A percentile compares a stretch with the other conserved stretches of the same genome.
phyloP scores from a whole-genome alignment of 2,888 invertebrate species.

The Phorcus lineatus region DNA sequence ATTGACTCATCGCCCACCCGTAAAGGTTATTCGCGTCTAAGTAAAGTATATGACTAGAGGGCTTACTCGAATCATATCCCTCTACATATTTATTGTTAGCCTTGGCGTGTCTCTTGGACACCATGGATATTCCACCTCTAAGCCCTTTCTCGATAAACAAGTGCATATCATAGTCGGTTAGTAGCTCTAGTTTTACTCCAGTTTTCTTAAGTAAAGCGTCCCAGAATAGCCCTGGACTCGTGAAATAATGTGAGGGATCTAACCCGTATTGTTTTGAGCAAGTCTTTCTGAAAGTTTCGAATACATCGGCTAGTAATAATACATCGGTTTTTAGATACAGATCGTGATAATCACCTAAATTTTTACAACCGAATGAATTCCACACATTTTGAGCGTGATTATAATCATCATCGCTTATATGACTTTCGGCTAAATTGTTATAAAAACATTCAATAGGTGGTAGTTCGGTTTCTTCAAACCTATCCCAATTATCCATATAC shows the following conservation, averaged over 20 bases:
- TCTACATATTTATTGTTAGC: neutral
- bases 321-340: neutral
- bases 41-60: neutral
- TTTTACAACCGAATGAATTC: neutral
- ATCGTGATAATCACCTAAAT: neutral
- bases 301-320: neutral
- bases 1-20: conserved; percentile 60
- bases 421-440: neutral
- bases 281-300: neutral
- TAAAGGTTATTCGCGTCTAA: conserved; percentile 47
- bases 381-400: neutral
- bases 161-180: neutral
- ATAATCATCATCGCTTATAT: neutral
- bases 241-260: neutral
- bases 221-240: neutral
- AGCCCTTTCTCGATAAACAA: neutral
- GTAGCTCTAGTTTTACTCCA: neutral
- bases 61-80: neutral
- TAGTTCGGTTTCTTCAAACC: neutral
- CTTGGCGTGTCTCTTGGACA: neutral
- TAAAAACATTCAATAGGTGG: neutral
- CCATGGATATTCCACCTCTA: neutral
- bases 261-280: neutral
- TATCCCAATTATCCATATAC: neutral
- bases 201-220: neutral